Evolutionary conservation across 2,888 invertebrate species (phyloP).

Genomic region (Sarcophaga subvicina): DNA sequence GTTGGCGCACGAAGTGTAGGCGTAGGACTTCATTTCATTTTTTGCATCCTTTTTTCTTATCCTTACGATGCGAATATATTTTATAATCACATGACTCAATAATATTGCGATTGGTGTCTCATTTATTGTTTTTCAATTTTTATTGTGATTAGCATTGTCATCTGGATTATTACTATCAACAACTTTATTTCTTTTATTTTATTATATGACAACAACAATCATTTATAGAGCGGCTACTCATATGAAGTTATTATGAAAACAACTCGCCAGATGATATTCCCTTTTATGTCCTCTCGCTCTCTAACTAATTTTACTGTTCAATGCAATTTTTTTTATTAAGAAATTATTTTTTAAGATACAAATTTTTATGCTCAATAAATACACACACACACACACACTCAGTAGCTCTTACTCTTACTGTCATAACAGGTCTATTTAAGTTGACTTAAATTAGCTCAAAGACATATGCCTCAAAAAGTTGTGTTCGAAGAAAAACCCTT

Average conservation of each 20-base stretch:
- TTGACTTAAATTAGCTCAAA: neutral
- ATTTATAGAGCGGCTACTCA: neutral
- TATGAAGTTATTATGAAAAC: conserved; percentile 8
- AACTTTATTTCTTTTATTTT: conserved; percentile 20
- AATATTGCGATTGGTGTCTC: too few species aligned
- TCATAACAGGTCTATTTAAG: neutral
- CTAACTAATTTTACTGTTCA: neutral
- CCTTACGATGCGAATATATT: too few species aligned
- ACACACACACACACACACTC: neutral
- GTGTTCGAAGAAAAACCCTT: neutral
- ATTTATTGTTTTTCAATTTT: too few species aligned
- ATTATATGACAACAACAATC: neutral
- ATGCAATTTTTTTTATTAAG: neutral
- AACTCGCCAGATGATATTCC: conserved; percentile 18
- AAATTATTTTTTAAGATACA: neutral
- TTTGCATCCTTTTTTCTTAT: too few species aligned
- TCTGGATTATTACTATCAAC: conserved; percentile 17
- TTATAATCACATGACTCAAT: too few species aligned
- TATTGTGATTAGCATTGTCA: neutral
- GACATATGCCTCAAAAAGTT: neutral
- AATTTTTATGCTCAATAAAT: neutral
- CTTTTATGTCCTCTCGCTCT: neutral
- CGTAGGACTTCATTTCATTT: too few species aligned
- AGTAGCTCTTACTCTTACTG: too few species aligned
- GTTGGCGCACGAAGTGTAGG: too few species aligned